Percentiles rank a stretch among this genome's conserved stretches.
phyloP scores from a whole-genome alignment of 2,797 vertebrate species.

The Rhynchonycteris naso region DNA sequence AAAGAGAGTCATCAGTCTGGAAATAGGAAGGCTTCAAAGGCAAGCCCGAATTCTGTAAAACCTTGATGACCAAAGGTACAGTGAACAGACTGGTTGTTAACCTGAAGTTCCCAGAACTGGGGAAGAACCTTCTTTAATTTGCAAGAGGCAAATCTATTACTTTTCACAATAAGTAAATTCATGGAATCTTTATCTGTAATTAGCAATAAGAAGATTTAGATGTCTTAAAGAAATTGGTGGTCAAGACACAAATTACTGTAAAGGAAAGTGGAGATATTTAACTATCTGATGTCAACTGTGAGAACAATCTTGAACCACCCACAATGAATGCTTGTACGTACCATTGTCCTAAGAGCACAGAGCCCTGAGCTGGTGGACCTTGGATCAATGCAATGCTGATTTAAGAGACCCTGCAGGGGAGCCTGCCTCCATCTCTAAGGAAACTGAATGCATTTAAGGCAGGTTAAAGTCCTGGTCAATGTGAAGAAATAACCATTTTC shows the following conservation, averaged over 20 bases:
- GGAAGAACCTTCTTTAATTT: not conserved
- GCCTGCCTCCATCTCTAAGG: not conserved
- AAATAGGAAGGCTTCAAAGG: not conserved
- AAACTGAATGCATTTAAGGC: not conserved
- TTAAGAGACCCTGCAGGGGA: not conserved
- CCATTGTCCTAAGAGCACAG: fast-evolving
- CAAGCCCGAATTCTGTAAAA: not conserved
- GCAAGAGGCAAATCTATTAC: not conserved
- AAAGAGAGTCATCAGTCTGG: not conserved
- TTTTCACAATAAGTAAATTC: not conserved
- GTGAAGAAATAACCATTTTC: not conserved
- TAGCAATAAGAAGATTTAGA: not conserved
- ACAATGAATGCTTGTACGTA: fast-evolving
- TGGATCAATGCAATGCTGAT: not conserved
- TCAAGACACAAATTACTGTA: fast-evolving
- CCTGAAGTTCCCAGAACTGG: not conserved
- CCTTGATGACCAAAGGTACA: not conserved
- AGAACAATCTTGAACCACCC: fast-evolving
- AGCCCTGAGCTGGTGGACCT: not conserved
- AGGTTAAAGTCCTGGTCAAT: not conserved
- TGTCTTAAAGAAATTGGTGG: not conserved
- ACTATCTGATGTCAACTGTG: not conserved
- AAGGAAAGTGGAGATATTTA: not conserved
- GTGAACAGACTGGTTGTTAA: fast-evolving
- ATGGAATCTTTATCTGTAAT: fast-evolving